Evolutionary conservation across 2,113 vertebrate species (phyloP).

Genomic region (Mus spicilegus): DNA sequence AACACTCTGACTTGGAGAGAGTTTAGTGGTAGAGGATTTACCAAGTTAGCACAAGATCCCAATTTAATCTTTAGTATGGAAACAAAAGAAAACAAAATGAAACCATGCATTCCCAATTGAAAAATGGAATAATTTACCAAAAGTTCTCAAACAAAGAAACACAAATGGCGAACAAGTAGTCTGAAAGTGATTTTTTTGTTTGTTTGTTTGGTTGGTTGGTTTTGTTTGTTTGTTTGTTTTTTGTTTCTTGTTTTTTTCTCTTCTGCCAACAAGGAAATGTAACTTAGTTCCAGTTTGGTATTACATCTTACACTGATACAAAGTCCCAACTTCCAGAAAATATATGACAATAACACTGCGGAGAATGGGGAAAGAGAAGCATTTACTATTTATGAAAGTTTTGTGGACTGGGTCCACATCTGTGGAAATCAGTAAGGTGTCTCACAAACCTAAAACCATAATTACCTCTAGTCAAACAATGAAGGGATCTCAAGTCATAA

Average conservation of each 20-base stretch:
- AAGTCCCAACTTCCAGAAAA: neutral
- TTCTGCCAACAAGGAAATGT: neutral
- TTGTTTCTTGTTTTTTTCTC: no score
- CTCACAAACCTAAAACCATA: neutral
- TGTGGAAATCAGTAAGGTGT: neutral
- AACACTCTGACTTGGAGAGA: neutral
- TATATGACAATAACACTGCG: neutral
- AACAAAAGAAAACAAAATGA: neutral
- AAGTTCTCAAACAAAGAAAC: neutral
- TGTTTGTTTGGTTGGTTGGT: no score
- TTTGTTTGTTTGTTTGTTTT: no score
- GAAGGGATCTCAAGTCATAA: neutral
- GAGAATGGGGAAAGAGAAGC: neutral
- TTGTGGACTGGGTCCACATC: accelerated
- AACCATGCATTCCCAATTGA: neutral
- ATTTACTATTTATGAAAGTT: neutral
- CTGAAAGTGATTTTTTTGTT: neutral
- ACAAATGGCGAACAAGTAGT: neutral
- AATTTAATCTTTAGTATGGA: neutral
- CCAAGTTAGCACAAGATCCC: neutral
- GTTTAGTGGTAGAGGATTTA: neutral
- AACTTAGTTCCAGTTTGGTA: neutral
- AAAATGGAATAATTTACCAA: neutral
- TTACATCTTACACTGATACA: neutral
- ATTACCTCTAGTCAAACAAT: neutral